Conservation (phyloP, 23 tunicate species). For the Trididemnum clinides region DNA sequence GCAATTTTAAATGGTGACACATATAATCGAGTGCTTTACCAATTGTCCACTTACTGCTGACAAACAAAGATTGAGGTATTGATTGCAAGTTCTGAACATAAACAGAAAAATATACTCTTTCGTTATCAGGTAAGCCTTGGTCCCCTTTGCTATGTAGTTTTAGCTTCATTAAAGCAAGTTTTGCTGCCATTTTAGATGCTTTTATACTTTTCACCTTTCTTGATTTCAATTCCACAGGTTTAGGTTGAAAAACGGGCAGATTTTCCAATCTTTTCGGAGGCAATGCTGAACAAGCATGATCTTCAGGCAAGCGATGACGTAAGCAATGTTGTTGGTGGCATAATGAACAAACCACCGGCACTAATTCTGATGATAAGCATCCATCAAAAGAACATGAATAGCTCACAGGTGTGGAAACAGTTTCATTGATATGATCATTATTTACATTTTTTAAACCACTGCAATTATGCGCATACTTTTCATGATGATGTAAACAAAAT, state of each 20-base stretch:
- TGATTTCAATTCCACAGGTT: neutral
- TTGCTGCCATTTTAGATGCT: slow-evolving; percentile 67
- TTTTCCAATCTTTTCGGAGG: neutral
- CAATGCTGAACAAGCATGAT: slow-evolving; percentile 48
- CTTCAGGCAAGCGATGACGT: slow-evolving; percentile 66
- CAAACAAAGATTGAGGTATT: slow-evolving; percentile 19
- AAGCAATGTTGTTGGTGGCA: slow-evolving; percentile 64
- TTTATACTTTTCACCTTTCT: slow-evolving; percentile 24
- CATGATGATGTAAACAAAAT: slow-evolving; percentile 58
- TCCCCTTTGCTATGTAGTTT: slow-evolving; percentile 56
- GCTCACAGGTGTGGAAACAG: neutral
- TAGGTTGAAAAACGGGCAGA: neutral
- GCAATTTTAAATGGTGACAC: neutral
- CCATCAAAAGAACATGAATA: slow-evolving; percentile 53
- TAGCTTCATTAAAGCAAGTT: slow-evolving; percentile 79
- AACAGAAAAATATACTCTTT: slow-evolving; percentile 50
- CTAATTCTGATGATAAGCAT: slow-evolving; percentile 42
- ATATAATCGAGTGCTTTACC: slow-evolving; percentile 55
- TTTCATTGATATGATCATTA: neutral
- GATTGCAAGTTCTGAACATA: neutral
- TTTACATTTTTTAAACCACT: neutral
- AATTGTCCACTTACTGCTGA: slow-evolving; percentile 56
- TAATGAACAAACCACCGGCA: slow-evolving; percentile 50
- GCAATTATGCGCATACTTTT: slow-evolving; percentile 37
- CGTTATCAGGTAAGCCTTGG: slow-evolving; percentile 25